These are phyloP conservation scores for Anagrus nilaparvatae DNA, from an alignment of 1,140 invertebrate genomes.

Conservation along the genomic window DNA sequence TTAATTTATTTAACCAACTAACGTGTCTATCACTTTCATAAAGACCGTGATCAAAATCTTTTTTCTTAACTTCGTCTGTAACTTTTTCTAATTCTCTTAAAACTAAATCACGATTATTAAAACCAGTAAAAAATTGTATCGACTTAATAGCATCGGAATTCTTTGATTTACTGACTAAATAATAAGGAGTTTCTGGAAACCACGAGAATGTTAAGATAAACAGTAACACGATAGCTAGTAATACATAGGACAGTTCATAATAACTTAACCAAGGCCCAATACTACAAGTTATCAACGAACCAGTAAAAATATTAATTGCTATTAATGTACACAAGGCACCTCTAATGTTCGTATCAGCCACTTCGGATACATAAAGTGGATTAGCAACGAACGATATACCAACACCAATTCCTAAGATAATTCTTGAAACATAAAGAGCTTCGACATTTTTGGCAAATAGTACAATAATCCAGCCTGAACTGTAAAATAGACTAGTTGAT, in stretches of 20 bases:
- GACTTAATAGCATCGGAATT: conserved; percentile 50
- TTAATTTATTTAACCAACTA: conserved; percentile 18
- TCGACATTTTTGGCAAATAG: conserved; percentile 43
- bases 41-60: too few relatives aligned
- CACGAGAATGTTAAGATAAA: conserved; percentile 54
- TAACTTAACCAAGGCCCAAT: conserved; percentile 56
- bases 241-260: conserved; percentile 42
- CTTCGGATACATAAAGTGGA: conserved; percentile 62
- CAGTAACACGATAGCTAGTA: conserved; percentile 46
- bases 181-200: conserved; percentile 73
- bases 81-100: conserved; percentile 51
- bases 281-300: conserved; percentile 60
- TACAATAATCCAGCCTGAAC: conserved; percentile 57
- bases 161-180: conserved; percentile 47
- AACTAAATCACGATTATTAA: conserved; percentile 37
- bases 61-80: conserved; percentile 39
- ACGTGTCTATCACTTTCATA: conserved; percentile 24
- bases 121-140: conserved; percentile 51
- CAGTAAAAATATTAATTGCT: conserved; percentile 51
- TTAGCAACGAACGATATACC: conserved; percentile 60
- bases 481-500: conserved; percentile 52
- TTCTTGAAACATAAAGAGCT: conserved; percentile 45
- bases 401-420: conserved; percentile 56
- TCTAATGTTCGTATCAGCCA: conserved; percentile 55
- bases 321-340: conserved; percentile 61